phyloP scores from a whole-genome alignment of 1,140 invertebrate species.

The Eurosta solidaginis region DNA sequence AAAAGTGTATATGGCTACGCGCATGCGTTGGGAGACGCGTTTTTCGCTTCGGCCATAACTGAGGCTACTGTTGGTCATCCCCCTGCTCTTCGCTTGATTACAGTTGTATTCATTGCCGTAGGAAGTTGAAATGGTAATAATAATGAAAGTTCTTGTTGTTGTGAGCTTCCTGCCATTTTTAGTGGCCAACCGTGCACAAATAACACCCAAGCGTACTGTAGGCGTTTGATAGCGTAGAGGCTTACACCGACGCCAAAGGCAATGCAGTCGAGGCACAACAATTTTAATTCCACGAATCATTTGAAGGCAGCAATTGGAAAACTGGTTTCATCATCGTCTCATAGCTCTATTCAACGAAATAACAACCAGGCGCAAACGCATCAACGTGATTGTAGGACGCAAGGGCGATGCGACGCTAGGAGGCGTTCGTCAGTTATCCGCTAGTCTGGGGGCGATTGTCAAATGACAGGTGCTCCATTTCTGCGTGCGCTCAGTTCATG shows the following conservation, averaged over 20 bases:
- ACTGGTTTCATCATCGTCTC: background rate
- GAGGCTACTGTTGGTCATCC: background rate
- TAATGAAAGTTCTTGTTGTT: conserved; percentile 30
- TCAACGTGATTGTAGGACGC: background rate
- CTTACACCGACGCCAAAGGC: background rate
- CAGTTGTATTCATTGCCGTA: background rate
- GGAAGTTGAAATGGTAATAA: conserved; percentile 27
- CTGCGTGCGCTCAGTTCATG: background rate
- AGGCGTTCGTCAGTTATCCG: background rate
- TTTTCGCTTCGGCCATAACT: background rate
- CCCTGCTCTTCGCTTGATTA: background rate
- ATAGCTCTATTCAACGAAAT: background rate
- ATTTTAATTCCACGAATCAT: conserved; percentile 29
- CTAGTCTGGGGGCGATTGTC: background rate
- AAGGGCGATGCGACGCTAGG: background rate
- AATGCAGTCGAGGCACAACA: background rate
- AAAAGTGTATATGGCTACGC: background rate
- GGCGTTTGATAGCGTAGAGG: background rate
- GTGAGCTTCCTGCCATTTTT: background rate
- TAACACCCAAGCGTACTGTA: background rate
- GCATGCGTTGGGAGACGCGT: conserved; percentile 15
- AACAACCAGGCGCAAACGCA: background rate
- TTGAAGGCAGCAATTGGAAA: background rate
- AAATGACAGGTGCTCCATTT: conserved; percentile 32
- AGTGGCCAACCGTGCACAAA: background rate